Percentiles rank a stretch among this genome's conserved stretches.
These are phyloP conservation scores for Puma concolor DNA, from an alignment of 2,113 vertebrate genomes.

Conservation along the genomic window DNA sequence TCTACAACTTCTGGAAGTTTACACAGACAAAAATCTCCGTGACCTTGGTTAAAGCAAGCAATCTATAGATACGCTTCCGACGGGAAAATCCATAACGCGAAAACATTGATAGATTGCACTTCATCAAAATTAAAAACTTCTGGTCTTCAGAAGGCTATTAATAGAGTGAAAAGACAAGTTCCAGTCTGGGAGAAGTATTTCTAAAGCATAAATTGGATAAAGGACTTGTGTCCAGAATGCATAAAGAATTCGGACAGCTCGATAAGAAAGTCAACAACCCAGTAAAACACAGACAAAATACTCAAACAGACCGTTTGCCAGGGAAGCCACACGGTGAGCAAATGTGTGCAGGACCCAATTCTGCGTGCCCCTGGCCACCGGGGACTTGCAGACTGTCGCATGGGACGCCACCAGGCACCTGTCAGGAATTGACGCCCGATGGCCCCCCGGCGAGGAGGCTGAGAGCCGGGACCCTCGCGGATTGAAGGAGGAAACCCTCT, in stretches of 20 bases:
- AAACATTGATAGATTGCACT: neutral
- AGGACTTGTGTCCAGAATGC: neutral
- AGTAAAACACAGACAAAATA: neutral
- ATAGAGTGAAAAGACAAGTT: neutral
- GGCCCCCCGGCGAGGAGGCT: rapidly evolving
- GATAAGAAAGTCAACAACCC: neutral
- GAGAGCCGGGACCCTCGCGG: rapidly evolving
- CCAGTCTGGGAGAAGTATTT: neutral
- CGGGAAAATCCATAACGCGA: neutral
- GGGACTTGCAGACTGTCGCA: rapidly evolving
- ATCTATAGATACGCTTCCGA: neutral
- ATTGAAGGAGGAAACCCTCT: neutral
- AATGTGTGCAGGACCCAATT: rapidly evolving
- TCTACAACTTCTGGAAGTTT: neutral
- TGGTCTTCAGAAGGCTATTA: neutral
- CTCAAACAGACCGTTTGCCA: too few relatives aligned
- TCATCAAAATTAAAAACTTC: neutral
- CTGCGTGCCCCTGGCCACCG: rapidly evolving
- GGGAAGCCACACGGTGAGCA: rapidly evolving
- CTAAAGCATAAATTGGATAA: rapidly evolving
- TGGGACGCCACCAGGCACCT: rapidly evolving
- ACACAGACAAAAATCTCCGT: neutral
- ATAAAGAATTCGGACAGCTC: neutral
- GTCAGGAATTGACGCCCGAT: rapidly evolving
- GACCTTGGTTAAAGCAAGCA: neutral